Conservation (phyloP, 2,888 invertebrate species). For the Himalopsyche kuldschensis region DNA sequence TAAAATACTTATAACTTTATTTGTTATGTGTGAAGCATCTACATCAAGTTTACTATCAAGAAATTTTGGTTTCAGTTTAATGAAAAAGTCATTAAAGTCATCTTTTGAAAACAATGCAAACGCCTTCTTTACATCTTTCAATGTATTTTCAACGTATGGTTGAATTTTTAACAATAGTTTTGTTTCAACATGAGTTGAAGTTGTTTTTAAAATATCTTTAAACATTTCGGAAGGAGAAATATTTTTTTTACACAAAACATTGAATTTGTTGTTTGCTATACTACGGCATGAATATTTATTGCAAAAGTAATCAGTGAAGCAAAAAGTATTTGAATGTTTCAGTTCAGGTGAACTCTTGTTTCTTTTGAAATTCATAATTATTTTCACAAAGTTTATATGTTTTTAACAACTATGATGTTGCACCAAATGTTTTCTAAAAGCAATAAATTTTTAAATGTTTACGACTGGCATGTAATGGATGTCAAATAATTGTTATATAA, state of each 20-base stretch:
- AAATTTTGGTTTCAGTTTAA: not conserved
- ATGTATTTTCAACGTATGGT: not conserved
- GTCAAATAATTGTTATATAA: no score
- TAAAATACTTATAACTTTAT: slow-evolving; percentile 45
- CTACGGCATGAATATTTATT: slow-evolving; percentile 33
- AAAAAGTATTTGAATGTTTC: slow-evolving; percentile 15
- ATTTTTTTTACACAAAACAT: slow-evolving; percentile 20
- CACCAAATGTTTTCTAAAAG: no score
- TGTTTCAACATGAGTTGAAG: not conserved
- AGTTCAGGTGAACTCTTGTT: not conserved
- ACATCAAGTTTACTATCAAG: slow-evolving; percentile 43
- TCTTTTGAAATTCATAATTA: not conserved
- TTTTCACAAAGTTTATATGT: no score
- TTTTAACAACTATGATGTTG: no score
- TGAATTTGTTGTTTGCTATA: slow-evolving; percentile 28
- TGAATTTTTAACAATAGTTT: not conserved
- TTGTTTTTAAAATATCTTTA: slow-evolving; percentile 17
- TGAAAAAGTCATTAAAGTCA: slow-evolving; percentile 32
- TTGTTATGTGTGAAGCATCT: slow-evolving; percentile 46
- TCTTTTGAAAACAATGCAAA: slow-evolving; percentile 16
- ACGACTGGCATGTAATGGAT: no score
- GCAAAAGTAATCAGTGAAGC: slow-evolving; percentile 31
- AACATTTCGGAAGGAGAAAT: not conserved
- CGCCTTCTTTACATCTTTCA: slow-evolving; percentile 12
- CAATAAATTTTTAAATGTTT: no score